Base-by-base conservation (phyloP, 2,888 invertebrate genomes). In the Netelia inedita region DNA sequence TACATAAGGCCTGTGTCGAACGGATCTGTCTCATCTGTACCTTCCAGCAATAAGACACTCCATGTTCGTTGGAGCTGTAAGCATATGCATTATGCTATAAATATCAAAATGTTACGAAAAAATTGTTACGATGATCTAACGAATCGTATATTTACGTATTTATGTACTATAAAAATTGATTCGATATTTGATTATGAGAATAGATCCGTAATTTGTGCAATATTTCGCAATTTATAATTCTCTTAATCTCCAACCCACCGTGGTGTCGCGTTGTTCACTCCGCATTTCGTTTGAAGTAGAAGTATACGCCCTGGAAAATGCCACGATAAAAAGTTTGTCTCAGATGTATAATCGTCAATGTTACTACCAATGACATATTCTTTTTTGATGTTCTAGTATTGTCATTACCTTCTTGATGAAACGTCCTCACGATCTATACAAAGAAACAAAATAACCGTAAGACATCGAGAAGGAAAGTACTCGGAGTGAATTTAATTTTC, bases 1-100 rank as follows among this genome's bases (percentile, higher is more conserved):
- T 91, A 93, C 93, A 93, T 90, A 93, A 89, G 65, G 91, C 86
- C 73, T 91, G 86, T 82, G 93, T 91, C 43, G 93, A 90, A 69
- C 88, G 90, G 75, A 93, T 88, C 79, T 91, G 90, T 88, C 91
- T 90, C 46, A 87, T 85, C 74, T 91, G 92, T 74, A 89, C 85
- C 87, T 89, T 90, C 92, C 92, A 92, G 86, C 87, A 85, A 61
- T 90, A 88, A 19, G 85, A 86, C 46, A 87, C 83, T 53, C 86
- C 88, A 61, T 88, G 80, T 73, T 89, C 91, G 59, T 82, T 86
- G 75, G 85, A 85, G 41, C 89, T 89, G 79, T 73, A 83, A 87
- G 85, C 23, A 57, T 65, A 83, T 61, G 21, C 35, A 2, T 46
- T 63, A 53, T 79, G n/a, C 14, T 6, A 16, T 5, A 3, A 46